phyloP scores from a whole-genome alignment of 2,113 vertebrate species.

The Potamarius usumacintae region DNA sequence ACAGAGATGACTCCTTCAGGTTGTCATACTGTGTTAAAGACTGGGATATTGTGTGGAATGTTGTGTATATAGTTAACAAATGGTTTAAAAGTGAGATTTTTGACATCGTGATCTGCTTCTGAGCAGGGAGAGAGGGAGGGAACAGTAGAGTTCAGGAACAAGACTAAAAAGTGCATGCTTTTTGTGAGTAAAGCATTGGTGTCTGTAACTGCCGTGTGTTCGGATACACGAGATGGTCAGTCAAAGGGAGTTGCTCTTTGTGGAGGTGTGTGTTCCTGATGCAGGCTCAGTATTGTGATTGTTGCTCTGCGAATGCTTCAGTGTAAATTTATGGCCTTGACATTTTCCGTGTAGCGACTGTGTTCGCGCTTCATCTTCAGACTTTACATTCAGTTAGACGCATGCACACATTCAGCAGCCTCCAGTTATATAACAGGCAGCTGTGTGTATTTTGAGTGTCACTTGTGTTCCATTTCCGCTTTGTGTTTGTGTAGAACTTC shows the following conservation, averaged over 20 bases:
- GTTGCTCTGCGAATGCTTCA: background rate
- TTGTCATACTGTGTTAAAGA: background rate
- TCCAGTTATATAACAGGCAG: slow-evolving; percentile 21
- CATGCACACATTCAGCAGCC: background rate
- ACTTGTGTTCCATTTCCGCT: slow-evolving; percentile 10
- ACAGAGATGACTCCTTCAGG: background rate
- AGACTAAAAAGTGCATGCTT: no score
- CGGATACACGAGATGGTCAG: background rate
- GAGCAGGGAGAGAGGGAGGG: background rate
- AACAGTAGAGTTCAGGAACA: background rate
- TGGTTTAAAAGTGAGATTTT: background rate
- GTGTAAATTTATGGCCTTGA: slow-evolving; percentile 30
- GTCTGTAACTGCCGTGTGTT: background rate
- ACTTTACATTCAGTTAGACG: background rate
- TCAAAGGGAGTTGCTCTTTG: background rate
- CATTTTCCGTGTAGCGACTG: slow-evolving; percentile 19
- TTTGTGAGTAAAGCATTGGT: background rate
- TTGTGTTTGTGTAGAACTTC: slow-evolving; percentile 21
- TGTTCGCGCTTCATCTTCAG: background rate
- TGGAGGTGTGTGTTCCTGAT: background rate
- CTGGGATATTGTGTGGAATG: background rate
- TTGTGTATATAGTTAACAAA: background rate
- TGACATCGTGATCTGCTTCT: background rate
- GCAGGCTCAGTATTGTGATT: background rate
- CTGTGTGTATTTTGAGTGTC: slow-evolving; percentile 31